Percentiles rank a stretch among this genome's conserved stretches.
These are phyloP conservation scores for Calyptommatus sinebrachiatus DNA, from an alignment of 2,113 vertebrate species.

Conservation along the genomic window DNA sequence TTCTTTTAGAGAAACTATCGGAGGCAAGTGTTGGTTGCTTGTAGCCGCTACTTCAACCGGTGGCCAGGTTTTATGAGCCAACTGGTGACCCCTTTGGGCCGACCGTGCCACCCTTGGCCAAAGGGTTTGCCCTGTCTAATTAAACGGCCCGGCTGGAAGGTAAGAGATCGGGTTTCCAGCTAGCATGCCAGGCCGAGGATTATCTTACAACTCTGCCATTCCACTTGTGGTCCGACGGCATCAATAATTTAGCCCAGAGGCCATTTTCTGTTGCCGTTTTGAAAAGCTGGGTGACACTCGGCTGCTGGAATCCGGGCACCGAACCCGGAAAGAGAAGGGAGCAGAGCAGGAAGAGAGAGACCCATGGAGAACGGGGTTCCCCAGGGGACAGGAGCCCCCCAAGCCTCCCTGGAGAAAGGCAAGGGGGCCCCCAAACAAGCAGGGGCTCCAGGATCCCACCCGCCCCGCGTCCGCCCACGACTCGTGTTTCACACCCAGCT, in stretches of 20 bases:
- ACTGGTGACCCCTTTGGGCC: background rate
- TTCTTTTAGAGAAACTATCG: background rate
- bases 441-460: constrained; percentile 35
- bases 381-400: constrained; percentile 56
- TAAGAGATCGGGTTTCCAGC: constrained; percentile 67
- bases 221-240: constrained; percentile 58
- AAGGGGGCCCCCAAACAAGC: background rate
- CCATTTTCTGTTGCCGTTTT: constrained; percentile 20
- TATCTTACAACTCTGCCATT: constrained; percentile 65
- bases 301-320: constrained; percentile 61
- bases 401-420: constrained; percentile 17
- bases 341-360: constrained; percentile 31
- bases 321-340: constrained; percentile 48
- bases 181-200: constrained; percentile 53
- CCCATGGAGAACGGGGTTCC: constrained; percentile 63
- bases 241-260: constrained; percentile 79
- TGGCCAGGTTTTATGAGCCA: too few species aligned
- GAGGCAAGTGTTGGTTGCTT: background rate
- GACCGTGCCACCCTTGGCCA: fast-evolving
- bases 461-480: constrained; percentile 75
- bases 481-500: constrained; percentile 95
- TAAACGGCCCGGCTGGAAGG: constrained; percentile 49
- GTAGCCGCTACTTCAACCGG: too few species aligned
- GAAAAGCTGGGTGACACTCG: constrained; percentile 17
- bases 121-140: constrained; percentile 44